Conservation (phyloP, 2,113 vertebrate genomes). For the Zingel zingel region DNA sequence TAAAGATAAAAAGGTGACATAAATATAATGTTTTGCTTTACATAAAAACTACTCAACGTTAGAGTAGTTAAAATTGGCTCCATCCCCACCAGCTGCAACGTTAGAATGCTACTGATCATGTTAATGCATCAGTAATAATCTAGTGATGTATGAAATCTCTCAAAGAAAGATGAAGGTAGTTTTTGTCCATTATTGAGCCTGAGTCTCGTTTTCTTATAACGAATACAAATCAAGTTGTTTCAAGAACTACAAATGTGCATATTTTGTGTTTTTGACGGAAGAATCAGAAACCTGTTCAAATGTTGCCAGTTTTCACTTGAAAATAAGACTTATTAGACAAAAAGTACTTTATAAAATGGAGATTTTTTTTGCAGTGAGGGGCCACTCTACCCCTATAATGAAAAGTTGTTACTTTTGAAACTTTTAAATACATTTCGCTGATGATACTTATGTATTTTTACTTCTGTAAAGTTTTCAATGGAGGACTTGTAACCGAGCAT, state of each 20-base stretch:
- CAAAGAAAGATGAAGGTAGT: not conserved
- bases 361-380: too few species aligned
- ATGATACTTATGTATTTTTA: not conserved
- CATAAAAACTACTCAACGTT: not conserved
- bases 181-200: not conserved
- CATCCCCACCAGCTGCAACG: not conserved
- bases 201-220: not conserved
- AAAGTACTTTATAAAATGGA: too few species aligned
- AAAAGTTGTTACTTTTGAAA: not conserved
- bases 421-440: not conserved
- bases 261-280: too few species aligned
- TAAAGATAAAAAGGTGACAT: too few species aligned
- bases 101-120: not conserved
- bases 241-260: not conserved
- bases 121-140: not conserved
- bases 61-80: not conserved
- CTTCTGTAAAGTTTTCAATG: not conserved
- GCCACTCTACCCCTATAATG: too few species aligned
- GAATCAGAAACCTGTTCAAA: not conserved
- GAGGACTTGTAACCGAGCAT: not conserved
- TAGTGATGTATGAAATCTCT: not conserved
- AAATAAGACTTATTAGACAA: not conserved
- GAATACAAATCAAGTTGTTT: not conserved
- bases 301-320: not conserved
- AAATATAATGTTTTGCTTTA: too few species aligned